Evolutionary conservation across 2,888 invertebrate genomes (phyloP), one percentile per base, ranked within the genome.

Genomic region (Xylota segnis): DNA sequence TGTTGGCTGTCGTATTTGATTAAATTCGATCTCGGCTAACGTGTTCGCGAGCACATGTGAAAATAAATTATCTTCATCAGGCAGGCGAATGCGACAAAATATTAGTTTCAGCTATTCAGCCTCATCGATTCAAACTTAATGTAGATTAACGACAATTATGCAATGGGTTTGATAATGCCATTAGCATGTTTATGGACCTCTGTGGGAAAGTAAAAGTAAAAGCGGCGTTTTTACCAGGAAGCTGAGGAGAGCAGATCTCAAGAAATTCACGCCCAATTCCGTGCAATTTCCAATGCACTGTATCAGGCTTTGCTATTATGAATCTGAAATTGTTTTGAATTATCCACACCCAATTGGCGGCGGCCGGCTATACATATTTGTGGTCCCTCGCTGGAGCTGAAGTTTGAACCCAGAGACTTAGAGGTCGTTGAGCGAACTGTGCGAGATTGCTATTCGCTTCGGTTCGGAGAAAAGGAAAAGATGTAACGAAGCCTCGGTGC

Each of bases 201-300:
- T n/a, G 18, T 66, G 50, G n/a, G 34, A 70, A 54, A 70, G 70
- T 61, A 70, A 54, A 70, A 70, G 61, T 56, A 45, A 70, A 77
- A 76, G 40, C 43, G 50, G 50, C 4, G 4, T 56, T 40, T 56
- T 18, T 43, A 58, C 29, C 9, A 50, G 37, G 29, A 66, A 58
- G 37, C 18, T 16, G 29, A 29, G 18, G 29, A 12, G 12, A 14
- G 10, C n/a, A 10, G 12, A 29, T 16, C n/a, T 65, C 37, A 16
- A 4, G 14, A 27, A 56, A 5, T 45, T 18, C 32, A 37, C 32
- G 9, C 23, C 18, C 32, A 56, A 37, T 45, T 65, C 14, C 10
- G 40, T 3, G 16, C 14, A 32, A 34, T 45, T 16, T 45, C n/a
- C n/a, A 6, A 32, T 4, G 29, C 54, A 32, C 10, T 9, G 3